Base-by-base conservation (phyloP, 2,797 vertebrate species). In the Nannoperca australis region DNA sequence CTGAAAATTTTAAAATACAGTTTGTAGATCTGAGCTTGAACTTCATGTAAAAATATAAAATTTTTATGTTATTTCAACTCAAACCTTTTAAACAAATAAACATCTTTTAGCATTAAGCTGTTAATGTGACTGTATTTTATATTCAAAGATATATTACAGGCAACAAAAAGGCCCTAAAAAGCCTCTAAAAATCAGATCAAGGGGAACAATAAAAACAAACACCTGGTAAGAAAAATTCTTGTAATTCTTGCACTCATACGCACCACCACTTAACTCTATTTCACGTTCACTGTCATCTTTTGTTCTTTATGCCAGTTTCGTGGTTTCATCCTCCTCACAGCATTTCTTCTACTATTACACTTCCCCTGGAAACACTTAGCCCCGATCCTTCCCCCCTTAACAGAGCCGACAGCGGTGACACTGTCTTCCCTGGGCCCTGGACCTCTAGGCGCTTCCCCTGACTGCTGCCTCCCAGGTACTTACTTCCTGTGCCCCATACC, bases 361-460 rank as follows among this genome's bases (percentile, higher is more conserved):
- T 79, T 86, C 90, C 85, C 72, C 69, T 81, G 78, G 83, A 92
- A 92, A 91, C 82, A 85, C 76, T 89, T 88, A 78, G 81, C 91
- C 88, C 56, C 70, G 32, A 75, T 89, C 72, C 78, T 82, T 72
- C 73, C 82, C 82, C 82, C 66, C 58, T 56, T 27, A 78, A 89
- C 74, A 5, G 71, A 90, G 93, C 91, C 92, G 24, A 72, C 80
- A 89, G 86, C 89, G 69, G 87, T 84, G 93, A 94, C 90, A 71
- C 79, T 84, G 86, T 88, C 84, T 87, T 90, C 86, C 81, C 85
- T 77, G 80, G 89, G 53, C 90, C 91, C 94, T 40, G 70, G 88
- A 92, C 94, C 96, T 95, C 89, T 93, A 95, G 95, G 94, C 93
- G 6, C 92, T 86, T 89, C 94, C 94, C 85, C 93, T 83, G 82